These are phyloP conservation scores for Clangula hyemalis DNA, from an alignment of 2,797 vertebrate genomes.

Conservation along the genomic window DNA sequence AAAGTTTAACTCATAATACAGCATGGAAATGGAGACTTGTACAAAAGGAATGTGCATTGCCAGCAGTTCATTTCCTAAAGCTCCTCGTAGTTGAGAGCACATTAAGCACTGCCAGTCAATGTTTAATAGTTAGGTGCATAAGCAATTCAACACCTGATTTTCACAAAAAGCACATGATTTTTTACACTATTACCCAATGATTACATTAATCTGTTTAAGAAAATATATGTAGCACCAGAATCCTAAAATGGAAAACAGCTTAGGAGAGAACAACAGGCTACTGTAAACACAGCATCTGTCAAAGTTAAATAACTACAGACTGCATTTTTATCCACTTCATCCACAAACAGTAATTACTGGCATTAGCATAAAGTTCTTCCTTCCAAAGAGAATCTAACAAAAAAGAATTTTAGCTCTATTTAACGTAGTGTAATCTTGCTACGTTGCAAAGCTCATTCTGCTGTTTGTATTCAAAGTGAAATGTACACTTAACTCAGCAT, in stretches of 20 bases:
- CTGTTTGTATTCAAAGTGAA: not conserved
- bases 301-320: constrained; percentile 11
- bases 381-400: not conserved
- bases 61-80: constrained; percentile 21
- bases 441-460: not conserved
- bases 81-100: not conserved
- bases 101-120: not conserved
- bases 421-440: not conserved
- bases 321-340: constrained; percentile 28
- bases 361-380: not conserved
- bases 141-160: not conserved
- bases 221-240: not conserved
- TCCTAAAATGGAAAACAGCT: not conserved
- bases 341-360: not conserved
- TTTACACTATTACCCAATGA: not conserved
- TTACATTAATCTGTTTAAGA: not conserved
- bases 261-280: not conserved
- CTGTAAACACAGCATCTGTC: constrained; percentile 22
- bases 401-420: not conserved
- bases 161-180: not conserved
- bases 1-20: constrained; percentile 17
- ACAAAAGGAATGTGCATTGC: constrained; percentile 27
- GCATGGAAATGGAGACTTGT: constrained; percentile 12
- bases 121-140: not conserved
- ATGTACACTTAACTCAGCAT: not conserved